Conservation (phyloP, 1,140 invertebrate species). For the Pseudobourletiella spinata region DNA sequence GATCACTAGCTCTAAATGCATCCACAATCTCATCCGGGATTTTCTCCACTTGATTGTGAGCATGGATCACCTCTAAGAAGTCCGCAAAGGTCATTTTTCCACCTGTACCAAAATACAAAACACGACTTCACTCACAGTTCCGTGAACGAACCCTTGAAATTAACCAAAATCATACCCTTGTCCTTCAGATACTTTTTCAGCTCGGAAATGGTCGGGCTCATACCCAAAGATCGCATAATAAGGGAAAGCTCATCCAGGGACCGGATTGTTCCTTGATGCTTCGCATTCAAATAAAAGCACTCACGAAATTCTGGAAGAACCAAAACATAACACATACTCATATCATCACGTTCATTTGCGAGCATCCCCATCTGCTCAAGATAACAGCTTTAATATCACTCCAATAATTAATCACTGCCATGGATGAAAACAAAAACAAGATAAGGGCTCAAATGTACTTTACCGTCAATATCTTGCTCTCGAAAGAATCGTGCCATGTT, state of each 20-base stretch:
- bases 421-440: no score
- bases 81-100: constrained; percentile 92
- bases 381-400: constrained; percentile 5
- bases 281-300: constrained; percentile 86
- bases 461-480: constrained; percentile 47
- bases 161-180: constrained; percentile 50
- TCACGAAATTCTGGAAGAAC: constrained; percentile 75
- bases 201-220: constrained; percentile 86
- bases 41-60: constrained; percentile 76
- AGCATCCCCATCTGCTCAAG: no score
- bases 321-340: no score
- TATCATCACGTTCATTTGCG: not conserved
- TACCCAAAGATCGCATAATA: constrained; percentile 85
- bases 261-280: constrained; percentile 67
- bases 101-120: constrained; percentile 42
- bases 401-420: no score
- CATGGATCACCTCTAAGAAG: constrained; percentile 90
- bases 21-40: constrained; percentile 79
- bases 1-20: constrained; percentile 78
- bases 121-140: not conserved
- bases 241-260: constrained; percentile 81
- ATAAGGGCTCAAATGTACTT: no score
- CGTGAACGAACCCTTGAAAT: not conserved
- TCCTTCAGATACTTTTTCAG: constrained; percentile 73
- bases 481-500: constrained; percentile 44